Evolutionary conservation across 2,113 vertebrate species (phyloP).

Genomic region (Xyliphius kryptos): DNA sequence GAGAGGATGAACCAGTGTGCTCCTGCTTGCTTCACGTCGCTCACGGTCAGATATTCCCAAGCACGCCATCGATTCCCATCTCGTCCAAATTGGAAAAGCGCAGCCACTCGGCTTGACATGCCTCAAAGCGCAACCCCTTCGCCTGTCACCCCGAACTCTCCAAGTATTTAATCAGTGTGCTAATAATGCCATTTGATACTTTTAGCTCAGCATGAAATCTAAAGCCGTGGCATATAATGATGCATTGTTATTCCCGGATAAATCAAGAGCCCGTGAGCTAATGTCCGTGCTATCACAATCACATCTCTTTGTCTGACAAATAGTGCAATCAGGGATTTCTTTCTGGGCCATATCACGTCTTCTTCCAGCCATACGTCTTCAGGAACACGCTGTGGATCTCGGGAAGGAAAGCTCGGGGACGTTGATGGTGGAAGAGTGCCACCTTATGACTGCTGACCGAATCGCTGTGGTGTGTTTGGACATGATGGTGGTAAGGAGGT

Average conservation of each 20-base stretch:
- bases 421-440: slow-evolving; percentile 40
- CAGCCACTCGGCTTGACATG: slow-evolving; percentile 31
- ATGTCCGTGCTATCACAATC: slow-evolving; percentile 38
- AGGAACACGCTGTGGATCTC: slow-evolving; percentile 15
- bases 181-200: slow-evolving; percentile 41
- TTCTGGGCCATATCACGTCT: slow-evolving; percentile 29
- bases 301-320: slow-evolving; percentile 41
- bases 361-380: slow-evolving; percentile 28
- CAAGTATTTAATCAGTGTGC: slow-evolving; percentile 40
- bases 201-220: slow-evolving; percentile 38
- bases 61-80: slow-evolving; percentile 29
- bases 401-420: slow-evolving; percentile 2
- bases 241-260: slow-evolving; percentile 36
- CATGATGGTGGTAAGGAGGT: slow-evolving; percentile 12
- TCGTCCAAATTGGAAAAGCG: slow-evolving; percentile 31
- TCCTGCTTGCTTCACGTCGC: too few species aligned
- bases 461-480: slow-evolving; percentile 4
- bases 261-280: slow-evolving; percentile 38
- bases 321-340: slow-evolving; percentile 38
- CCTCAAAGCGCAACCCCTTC: slow-evolving; percentile 8
- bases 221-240: slow-evolving; percentile 31
- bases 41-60: slow-evolving; percentile 18
- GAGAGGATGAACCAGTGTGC: too few species aligned
- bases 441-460: slow-evolving; percentile 32
- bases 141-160: slow-evolving; percentile 30